Conservation (phyloP, 2,888 invertebrate genomes). For the Melinaea marsaeus region DNA sequence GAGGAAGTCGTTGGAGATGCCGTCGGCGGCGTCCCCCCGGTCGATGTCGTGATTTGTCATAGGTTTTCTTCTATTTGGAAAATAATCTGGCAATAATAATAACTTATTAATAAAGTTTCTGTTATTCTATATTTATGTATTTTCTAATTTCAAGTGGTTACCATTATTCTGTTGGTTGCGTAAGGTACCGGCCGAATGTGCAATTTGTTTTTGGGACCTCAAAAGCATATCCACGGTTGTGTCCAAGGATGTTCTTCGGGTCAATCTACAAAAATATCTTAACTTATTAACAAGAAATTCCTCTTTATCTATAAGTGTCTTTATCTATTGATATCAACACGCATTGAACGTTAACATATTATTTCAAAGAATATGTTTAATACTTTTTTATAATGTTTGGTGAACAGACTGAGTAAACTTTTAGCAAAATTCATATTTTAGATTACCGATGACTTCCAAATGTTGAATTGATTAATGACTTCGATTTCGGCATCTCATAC, state of each 20-base stretch:
- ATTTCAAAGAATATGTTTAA: too few relatives aligned
- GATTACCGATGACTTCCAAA: constrained; percentile 40
- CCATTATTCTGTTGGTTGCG: constrained; percentile 55
- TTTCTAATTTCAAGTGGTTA: constrained; percentile 17
- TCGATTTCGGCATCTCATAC: constrained; percentile 13
- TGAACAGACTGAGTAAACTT: too few relatives aligned
- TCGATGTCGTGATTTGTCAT: constrained; percentile 46
- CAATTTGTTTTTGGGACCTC: constrained; percentile 51
- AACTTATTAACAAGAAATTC: too few relatives aligned
- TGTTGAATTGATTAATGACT: constrained; percentile 15
- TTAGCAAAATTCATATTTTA: not conserved
- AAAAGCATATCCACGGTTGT: constrained; percentile 51
- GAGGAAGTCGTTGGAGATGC: constrained; percentile 59
- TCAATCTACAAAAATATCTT: constrained; percentile 41
- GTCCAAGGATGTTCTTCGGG: constrained; percentile 63
- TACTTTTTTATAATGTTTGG: too few relatives aligned
- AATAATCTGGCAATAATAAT: constrained; percentile 10
- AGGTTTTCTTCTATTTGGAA: constrained; percentile 50
- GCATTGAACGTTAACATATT: too few relatives aligned
- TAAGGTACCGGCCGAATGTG: constrained; percentile 68
- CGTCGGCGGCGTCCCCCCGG: constrained; percentile 53
- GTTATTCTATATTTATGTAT: too few relatives aligned
- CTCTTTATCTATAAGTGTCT: too few relatives aligned
- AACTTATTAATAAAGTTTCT: constrained; percentile 1
- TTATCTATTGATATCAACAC: too few relatives aligned